These are phyloP conservation scores for Nasonia vitripennis DNA, from an alignment of 1,140 invertebrate genomes.

Conservation along the genomic window DNA sequence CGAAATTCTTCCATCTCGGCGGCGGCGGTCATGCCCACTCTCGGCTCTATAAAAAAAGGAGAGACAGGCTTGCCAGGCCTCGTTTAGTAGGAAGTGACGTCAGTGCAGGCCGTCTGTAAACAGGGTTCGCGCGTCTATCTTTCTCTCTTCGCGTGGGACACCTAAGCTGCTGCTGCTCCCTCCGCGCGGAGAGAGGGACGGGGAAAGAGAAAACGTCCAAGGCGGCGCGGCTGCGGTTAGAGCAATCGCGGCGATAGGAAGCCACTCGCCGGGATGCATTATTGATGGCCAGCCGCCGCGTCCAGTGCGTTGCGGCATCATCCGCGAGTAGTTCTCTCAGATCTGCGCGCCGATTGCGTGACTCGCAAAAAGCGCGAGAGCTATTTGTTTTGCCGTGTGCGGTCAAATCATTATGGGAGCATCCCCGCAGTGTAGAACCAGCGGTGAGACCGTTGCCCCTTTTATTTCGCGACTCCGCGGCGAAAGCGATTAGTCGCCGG, in stretches of 20 bases:
- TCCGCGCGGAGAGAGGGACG: neutral
- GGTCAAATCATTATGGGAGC: too few species aligned
- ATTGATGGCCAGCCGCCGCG: constrained; percentile 30
- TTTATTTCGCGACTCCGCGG: constrained; percentile 5
- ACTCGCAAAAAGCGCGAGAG: neutral
- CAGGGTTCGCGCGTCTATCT: constrained; percentile 4
- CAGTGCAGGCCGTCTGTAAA: constrained; percentile 48
- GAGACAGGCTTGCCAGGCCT: constrained; percentile 49
- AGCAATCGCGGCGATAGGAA: constrained; percentile 31
- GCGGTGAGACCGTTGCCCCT: too few species aligned
- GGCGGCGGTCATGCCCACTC: neutral
- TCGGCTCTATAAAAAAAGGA: constrained; percentile 56
- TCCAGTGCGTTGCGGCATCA: neutral
- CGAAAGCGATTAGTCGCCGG: neutral
- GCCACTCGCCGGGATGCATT: constrained; percentile 42
- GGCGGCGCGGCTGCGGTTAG: neutral
- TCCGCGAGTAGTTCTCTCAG: neutral
- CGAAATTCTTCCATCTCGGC: neutral
- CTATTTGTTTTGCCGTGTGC: too few species aligned
- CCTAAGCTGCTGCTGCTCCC: constrained; percentile 17
- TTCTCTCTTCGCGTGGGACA: constrained; percentile 17
- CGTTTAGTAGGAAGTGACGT: constrained; percentile 71
- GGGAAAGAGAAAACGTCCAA: constrained; percentile 2
- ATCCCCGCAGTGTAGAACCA: neutral
- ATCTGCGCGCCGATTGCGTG: neutral